Evolutionary conservation across 2,888 invertebrate genomes (phyloP).

Genomic region (Hypomecis punctinalis): DNA sequence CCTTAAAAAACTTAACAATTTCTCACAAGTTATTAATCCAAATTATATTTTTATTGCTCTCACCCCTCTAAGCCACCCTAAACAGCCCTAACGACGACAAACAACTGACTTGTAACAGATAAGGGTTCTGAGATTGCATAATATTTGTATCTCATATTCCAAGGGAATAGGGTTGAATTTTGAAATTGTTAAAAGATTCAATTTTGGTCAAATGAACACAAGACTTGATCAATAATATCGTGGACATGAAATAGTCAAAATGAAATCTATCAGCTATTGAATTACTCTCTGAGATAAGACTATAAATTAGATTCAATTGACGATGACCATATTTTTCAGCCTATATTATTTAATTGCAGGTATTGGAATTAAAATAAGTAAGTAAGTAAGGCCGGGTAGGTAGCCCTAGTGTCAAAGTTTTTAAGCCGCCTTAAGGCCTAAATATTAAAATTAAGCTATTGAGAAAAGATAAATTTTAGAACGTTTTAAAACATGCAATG

Average conservation of each 20-base stretch:
- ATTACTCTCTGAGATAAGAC: no score
- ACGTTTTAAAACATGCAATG: no score
- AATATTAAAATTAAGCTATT: no score
- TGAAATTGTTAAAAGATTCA: background rate
- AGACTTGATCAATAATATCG: no score
- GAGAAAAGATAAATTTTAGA: no score
- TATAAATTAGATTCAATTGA: background rate
- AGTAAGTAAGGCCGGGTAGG: no score
- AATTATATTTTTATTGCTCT: slow-evolving; percentile 31
- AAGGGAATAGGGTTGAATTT: slow-evolving; percentile 2
- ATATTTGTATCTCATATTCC: background rate
- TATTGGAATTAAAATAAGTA: no score
- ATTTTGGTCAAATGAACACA: background rate
- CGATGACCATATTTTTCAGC: background rate
- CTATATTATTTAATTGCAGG: no score
- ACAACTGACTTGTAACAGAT: slow-evolving; percentile 26
- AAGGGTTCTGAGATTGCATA: background rate
- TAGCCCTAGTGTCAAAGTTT: no score
- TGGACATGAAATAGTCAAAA: background rate
- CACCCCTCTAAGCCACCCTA: slow-evolving; percentile 30
- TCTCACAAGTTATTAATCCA: slow-evolving; percentile 35
- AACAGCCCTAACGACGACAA: slow-evolving; percentile 38
- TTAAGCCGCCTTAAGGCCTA: no score
- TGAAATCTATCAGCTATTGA: background rate
- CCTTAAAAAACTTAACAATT: slow-evolving; percentile 16